phyloP scores from a whole-genome alignment of 2,113 vertebrate species.

The Lates calcarifer region DNA sequence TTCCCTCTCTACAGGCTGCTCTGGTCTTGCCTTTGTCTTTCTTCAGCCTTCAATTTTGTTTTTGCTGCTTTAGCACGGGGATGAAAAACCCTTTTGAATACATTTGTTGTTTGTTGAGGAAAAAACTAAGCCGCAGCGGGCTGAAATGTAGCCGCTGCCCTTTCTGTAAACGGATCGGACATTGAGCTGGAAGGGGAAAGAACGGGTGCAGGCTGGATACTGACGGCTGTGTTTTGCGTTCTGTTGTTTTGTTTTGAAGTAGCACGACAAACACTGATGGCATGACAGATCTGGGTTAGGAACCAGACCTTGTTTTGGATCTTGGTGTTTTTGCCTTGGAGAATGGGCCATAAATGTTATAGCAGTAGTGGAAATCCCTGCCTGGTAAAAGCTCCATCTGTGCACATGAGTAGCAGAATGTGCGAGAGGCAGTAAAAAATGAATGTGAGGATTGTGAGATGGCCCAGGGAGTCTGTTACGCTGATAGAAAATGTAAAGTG shows the following conservation, averaged over 20 bases:
- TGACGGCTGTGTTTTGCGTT: conserved; percentile 31
- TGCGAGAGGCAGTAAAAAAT: conserved; percentile 67
- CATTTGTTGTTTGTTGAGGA: conserved; percentile 10
- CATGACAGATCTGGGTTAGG: conserved; percentile 67
- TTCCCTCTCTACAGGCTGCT: conserved; percentile 30
- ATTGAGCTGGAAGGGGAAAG: conserved; percentile 9
- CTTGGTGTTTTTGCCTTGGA: conserved; percentile 50
- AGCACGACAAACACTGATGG: conserved; percentile 33
- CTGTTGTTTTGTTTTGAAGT: conserved; percentile 44
- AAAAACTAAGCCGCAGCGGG: conserved; percentile 4
- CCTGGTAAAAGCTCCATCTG: conserved; percentile 70
- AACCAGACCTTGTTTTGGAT: conserved; percentile 66
- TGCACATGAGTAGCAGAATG: conserved; percentile 54
- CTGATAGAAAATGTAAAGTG: conserved; percentile 81
- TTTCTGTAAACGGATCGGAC: conserved; percentile 32
- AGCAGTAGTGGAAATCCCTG: conserved; percentile 64
- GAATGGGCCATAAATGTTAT: conserved; percentile 62
- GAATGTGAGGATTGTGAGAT: conserved; percentile 63
- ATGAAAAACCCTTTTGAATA: conserved; percentile 39
- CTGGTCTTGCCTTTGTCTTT: conserved; percentile 18
- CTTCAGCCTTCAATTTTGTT: conserved; percentile 43
- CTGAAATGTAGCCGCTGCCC: conserved; percentile 29
- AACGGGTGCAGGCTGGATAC: background rate
- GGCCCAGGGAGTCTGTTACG: conserved; percentile 75
- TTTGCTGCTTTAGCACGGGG: conserved; percentile 22